phyloP scores from a whole-genome alignment of 2,797 vertebrate genomes.

The Spinus pinus region DNA sequence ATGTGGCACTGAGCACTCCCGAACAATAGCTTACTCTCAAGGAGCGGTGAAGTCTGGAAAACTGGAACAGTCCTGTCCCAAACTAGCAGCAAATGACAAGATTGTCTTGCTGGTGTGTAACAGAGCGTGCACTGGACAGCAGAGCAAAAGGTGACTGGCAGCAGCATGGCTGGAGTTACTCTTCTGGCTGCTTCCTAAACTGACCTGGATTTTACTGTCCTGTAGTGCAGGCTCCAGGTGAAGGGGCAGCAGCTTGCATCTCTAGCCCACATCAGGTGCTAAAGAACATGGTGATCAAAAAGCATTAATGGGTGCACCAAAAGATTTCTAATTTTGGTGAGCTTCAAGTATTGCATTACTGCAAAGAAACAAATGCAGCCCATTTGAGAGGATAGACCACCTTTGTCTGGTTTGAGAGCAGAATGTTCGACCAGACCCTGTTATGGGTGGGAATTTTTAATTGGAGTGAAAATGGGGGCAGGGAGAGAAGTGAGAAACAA shows the following conservation, averaged over 20 bases:
- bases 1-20: conserved; percentile 82
- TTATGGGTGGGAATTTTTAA: neutral
- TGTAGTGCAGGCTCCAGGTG: neutral
- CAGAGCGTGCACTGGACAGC: conserved; percentile 91
- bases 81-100: conserved; percentile 82
- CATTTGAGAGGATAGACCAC: neutral
- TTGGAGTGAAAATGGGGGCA: neutral
- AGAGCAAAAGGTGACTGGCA: conserved; percentile 88
- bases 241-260: neutral
- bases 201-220: neutral
- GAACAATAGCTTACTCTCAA: conserved; percentile 85
- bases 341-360: neutral
- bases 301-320: neutral
- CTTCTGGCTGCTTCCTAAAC: neutral
- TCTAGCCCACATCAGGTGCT: neutral
- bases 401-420: neutral
- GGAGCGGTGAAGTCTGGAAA: conserved; percentile 77
- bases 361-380: neutral
- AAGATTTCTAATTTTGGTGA: neutral
- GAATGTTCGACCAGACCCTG: neutral
- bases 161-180: neutral
- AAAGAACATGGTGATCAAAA: neutral
- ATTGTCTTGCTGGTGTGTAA: conserved; percentile 95
- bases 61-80: conserved; percentile 77
- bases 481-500: neutral